Conservation (phyloP, 2,113 vertebrate species). For the Bos javanicus region DNA sequence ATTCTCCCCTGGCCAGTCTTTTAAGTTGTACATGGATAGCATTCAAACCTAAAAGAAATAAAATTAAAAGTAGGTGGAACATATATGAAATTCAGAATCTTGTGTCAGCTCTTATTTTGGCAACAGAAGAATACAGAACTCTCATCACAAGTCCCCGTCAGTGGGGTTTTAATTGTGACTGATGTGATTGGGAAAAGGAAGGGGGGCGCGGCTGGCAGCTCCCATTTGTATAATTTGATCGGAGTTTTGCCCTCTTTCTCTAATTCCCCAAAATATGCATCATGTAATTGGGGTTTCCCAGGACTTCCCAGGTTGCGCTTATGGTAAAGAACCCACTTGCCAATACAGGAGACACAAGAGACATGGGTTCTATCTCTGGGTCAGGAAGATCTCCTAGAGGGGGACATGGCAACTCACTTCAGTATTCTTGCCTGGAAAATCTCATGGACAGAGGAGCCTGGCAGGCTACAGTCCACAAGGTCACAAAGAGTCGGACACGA, state of each 20-base stretch:
- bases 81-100: background rate
- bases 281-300: background rate
- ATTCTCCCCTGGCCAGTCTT: background rate
- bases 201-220: background rate
- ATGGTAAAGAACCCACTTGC: background rate
- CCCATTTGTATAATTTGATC: background rate
- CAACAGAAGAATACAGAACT: background rate
- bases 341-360: background rate
- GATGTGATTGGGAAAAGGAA: background rate
- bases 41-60: background rate
- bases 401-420: background rate
- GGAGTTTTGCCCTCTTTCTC: background rate
- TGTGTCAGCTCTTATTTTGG: background rate
- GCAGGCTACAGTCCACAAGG: background rate
- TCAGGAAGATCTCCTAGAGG: background rate
- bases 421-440: background rate
- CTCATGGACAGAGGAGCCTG: background rate
- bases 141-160: background rate
- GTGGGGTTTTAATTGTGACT: background rate
- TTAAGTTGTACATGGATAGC: background rate
- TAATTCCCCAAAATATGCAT: background rate
- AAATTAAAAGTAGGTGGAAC: background rate
- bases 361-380: background rate
- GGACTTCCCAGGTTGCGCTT: background rate
- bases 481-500: background rate